phyloP scores from a whole-genome alignment of 2,797 vertebrate genomes.

The Serranus cabrilla region DNA sequence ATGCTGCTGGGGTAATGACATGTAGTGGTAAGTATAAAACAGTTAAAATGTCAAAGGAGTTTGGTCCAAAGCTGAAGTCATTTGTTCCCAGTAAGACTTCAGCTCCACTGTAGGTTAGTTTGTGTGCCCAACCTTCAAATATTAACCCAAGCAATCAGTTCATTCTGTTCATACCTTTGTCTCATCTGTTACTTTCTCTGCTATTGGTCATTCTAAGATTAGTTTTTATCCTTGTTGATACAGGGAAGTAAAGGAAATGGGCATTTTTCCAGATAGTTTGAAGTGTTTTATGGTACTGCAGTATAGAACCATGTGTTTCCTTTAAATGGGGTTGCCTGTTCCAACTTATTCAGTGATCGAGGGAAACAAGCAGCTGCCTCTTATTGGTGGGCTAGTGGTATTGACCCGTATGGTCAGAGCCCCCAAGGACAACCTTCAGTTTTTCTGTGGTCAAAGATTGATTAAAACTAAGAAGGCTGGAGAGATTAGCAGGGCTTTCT shows the following conservation, averaged over 20 bases:
- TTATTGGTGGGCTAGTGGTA: constrained; percentile 21
- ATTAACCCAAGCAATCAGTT: constrained; percentile 86
- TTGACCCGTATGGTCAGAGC: constrained; percentile 33
- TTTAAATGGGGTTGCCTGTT: not conserved
- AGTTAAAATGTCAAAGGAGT: not conserved
- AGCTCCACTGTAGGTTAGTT: constrained; percentile 61
- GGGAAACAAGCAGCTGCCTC: constrained; percentile 13
- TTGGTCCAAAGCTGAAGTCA: constrained; percentile 14
- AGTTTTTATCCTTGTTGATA: constrained; percentile 44
- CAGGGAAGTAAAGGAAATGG: constrained; percentile 11
- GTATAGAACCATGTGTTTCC: not conserved
- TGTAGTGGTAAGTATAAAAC: rapidly evolving
- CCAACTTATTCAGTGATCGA: not conserved
- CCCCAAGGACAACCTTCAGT: constrained; percentile 40
- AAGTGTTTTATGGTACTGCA: not conserved
- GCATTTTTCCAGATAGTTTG: constrained; percentile 1
- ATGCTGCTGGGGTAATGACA: not conserved
- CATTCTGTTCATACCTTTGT: constrained; percentile 71
- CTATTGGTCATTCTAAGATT: constrained; percentile 46
- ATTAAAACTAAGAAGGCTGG: constrained; percentile 28
- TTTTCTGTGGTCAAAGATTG: constrained; percentile 57
- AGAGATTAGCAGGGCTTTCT: constrained; percentile 34
- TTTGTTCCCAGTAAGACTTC: constrained; percentile 28
- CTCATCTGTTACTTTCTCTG: constrained; percentile 56
- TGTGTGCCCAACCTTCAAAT: constrained; percentile 85